These are phyloP conservation scores for Galerucella calmariensis DNA, from an alignment of 2,888 invertebrate genomes.

Conservation along the genomic window DNA sequence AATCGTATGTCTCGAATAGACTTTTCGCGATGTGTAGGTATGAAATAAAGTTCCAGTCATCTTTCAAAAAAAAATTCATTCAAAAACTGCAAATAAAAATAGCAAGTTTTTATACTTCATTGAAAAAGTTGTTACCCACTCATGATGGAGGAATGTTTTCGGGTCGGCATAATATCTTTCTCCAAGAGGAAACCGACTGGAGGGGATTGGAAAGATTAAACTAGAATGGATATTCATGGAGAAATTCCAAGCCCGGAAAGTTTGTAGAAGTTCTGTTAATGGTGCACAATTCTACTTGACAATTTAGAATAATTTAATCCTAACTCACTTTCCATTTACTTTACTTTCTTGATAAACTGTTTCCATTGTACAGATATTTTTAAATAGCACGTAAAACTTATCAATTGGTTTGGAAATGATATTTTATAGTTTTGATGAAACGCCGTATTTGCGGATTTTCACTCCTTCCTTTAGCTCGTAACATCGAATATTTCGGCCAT, in stretches of 20 bases:
- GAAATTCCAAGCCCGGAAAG: conserved; percentile 25
- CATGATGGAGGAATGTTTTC: background rate
- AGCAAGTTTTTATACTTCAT: background rate
- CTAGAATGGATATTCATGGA: conserved; percentile 1
- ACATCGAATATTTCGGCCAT: no score
- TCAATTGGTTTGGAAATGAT: no score
- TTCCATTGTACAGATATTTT: no score
- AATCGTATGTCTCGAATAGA: no score
- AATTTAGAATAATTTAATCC: conserved; percentile 15
- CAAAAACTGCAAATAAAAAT: no score
- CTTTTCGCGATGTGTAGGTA: no score
- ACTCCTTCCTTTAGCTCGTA: no score
- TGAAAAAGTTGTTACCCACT: conserved; percentile 10
- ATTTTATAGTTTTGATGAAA: no score
- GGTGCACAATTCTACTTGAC: conserved; percentile 20
- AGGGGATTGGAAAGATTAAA: background rate
- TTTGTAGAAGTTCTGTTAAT: conserved; percentile 18
- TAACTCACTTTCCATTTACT: conserved; percentile 6
- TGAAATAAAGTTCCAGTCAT: no score
- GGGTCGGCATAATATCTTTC: conserved; percentile 12
- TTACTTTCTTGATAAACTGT: conserved; percentile 13
- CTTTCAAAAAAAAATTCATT: no score
- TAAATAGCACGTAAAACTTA: no score
- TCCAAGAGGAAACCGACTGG: background rate
- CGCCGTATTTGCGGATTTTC: no score